These are phyloP conservation scores for Podilymbus podiceps DNA, from an alignment of 2,113 vertebrate species.

Conservation along the genomic window DNA sequence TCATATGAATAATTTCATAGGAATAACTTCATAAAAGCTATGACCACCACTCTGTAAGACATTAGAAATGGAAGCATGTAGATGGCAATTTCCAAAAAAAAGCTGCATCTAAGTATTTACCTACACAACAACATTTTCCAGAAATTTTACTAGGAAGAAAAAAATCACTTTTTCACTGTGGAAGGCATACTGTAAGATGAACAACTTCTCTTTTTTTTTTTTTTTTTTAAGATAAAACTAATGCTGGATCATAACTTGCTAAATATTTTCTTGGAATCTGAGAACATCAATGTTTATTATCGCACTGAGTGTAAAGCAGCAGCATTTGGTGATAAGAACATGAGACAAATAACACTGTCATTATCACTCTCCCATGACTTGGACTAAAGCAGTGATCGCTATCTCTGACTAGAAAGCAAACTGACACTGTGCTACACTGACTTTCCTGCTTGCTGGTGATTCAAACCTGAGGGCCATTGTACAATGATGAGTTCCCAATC, in stretches of 20 bases:
- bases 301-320: not conserved
- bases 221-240: not conserved
- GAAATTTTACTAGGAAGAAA: not conserved
- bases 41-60: not conserved
- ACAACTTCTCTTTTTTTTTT: not conserved
- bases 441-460: not conserved
- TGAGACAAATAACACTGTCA: not conserved
- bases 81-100: not conserved
- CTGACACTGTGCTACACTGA: not conserved
- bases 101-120: not conserved
- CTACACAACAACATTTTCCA: not conserved
- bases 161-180: not conserved
- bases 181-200: not conserved
- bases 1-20: not conserved
- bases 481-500: not conserved
- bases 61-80: not conserved
- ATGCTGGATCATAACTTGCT: not conserved
- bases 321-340: not conserved
- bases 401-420: not conserved
- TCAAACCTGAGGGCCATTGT: not conserved
- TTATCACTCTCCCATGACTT: not conserved
- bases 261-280: not conserved
- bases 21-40: not conserved
- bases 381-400: not conserved
- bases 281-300: not conserved